phyloP scores from a whole-genome alignment of 1,140 invertebrate species.

The Eriosoma lanigerum region DNA sequence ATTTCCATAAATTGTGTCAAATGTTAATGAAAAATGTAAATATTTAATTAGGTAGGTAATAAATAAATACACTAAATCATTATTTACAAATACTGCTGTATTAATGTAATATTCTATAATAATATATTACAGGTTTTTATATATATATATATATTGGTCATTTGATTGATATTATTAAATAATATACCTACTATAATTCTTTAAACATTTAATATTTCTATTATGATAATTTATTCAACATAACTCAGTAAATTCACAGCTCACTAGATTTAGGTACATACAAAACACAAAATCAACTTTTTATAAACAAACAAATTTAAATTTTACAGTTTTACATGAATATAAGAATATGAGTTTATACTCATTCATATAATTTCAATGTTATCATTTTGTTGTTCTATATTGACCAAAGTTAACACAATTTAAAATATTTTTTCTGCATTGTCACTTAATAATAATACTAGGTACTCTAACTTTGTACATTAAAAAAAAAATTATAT shows the following conservation, averaged over 20 bases:
- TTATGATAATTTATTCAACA: slow-evolving; percentile 38
- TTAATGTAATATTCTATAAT: too few species aligned
- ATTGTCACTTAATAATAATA: not conserved
- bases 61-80: too few species aligned
- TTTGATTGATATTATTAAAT: too few species aligned
- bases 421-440: not conserved
- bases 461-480: slow-evolving; percentile 16
- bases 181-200: not conserved
- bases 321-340: not conserved
- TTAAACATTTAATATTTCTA: not conserved
- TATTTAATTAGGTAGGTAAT: too few species aligned
- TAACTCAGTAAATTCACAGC: slow-evolving; percentile 1
- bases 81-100: too few species aligned
- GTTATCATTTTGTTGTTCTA: too few species aligned
- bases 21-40: too few species aligned
- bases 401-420: too few species aligned
- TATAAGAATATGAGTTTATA: not conserved
- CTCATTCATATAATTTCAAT: too few species aligned
- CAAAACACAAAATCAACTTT: slow-evolving; percentile 10
- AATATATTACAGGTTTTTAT: too few species aligned
- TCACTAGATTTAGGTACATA: slow-evolving; percentile 31
- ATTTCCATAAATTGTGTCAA: too few species aligned
- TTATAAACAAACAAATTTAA: slow-evolving; percentile 19
- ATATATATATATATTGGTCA: too few species aligned
- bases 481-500: slow-evolving; percentile 45